Conservation (phyloP, 2,113 vertebrate genomes). For the Neodontobutis hainanensis region DNA sequence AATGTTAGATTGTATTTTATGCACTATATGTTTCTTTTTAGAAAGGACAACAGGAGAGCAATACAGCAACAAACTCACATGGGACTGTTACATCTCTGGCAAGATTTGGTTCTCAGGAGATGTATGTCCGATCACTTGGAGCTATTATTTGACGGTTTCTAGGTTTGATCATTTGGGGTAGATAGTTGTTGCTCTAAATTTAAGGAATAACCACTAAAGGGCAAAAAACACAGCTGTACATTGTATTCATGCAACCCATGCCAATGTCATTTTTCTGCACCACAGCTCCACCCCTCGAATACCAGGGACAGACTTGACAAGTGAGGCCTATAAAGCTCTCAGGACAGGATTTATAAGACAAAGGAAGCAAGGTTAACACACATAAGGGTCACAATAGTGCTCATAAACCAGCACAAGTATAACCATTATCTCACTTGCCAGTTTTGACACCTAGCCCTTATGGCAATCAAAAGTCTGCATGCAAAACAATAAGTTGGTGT, state of each 20-base stretch:
- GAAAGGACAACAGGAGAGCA: no score
- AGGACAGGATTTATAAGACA: constrained; percentile 64
- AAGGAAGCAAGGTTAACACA: constrained; percentile 72
- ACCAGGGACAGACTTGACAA: constrained; percentile 55
- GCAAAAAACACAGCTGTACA: constrained; percentile 19
- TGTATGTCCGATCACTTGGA: no score
- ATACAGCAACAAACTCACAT: no score
- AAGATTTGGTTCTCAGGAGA: no score
- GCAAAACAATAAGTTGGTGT: constrained; percentile 30
- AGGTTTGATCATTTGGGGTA: no score
- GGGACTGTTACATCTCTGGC: no score
- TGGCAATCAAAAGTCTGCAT: constrained; percentile 47
- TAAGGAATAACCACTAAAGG: constrained; percentile 22
- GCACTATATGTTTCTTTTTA: no score
- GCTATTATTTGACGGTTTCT: no score
- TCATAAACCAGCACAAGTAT: constrained; percentile 64
- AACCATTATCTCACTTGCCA: constrained; percentile 63
- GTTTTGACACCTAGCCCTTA: constrained; percentile 51
- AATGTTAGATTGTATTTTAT: no score
- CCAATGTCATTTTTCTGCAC: constrained; percentile 27
- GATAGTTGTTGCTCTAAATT: background rate
- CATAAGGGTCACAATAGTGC: constrained; percentile 63
- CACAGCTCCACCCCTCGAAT: constrained; percentile 64
- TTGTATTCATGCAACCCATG: constrained; percentile 37
- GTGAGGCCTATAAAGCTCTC: constrained; percentile 65